Percentiles rank a stretch among this genome's conserved stretches.
These are phyloP conservation scores for Lutjanus argentimaculatus DNA, from an alignment of 2,797 vertebrate species.

Conservation along the genomic window DNA sequence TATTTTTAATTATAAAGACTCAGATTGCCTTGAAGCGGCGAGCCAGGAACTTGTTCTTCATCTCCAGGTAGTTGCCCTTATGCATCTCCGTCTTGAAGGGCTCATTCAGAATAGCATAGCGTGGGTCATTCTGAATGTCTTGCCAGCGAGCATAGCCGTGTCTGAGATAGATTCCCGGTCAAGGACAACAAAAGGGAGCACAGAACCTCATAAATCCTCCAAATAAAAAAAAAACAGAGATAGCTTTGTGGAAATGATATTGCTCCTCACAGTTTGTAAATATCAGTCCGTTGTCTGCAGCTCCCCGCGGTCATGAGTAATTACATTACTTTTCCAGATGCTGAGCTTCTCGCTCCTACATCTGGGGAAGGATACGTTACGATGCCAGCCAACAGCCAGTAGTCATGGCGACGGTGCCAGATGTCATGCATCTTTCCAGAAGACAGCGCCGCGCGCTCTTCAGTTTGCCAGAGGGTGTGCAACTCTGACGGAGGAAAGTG, in stretches of 20 bases:
- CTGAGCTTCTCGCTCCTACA: conserved; percentile 18
- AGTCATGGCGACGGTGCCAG: conserved; percentile 98
- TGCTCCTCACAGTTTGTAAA: conserved; percentile 42
- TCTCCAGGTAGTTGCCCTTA: conserved; percentile 98
- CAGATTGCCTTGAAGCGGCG: conserved; percentile 92
- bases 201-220: conserved; percentile 14
- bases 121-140: conserved; percentile 97
- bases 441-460: conserved; percentile 94
- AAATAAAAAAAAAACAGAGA: conserved; percentile 16
- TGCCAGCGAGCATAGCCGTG: conserved; percentile 99
- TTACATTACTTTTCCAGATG: conserved; percentile 53
- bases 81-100: conserved; percentile 98
- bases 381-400: conserved; percentile 97
- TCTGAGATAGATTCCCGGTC: conserved; percentile 81
- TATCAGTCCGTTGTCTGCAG: conserved; percentile 24
- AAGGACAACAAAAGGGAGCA: conserved; percentile 78
- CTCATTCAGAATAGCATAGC: conserved; percentile 95
- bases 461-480: conserved; percentile 98
- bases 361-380: conserved; percentile 94
- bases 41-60: conserved; percentile 99
- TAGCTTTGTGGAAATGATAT: conserved; percentile 16
- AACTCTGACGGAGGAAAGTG: conserved; percentile 86
- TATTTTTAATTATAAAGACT: conserved; percentile 22
- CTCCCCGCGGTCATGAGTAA: conserved; percentile 43
- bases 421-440: conserved; percentile 98